These are phyloP conservation scores for Apamea monoglypha DNA, from an alignment of 2,888 invertebrate genomes.

Conservation along the genomic window DNA sequence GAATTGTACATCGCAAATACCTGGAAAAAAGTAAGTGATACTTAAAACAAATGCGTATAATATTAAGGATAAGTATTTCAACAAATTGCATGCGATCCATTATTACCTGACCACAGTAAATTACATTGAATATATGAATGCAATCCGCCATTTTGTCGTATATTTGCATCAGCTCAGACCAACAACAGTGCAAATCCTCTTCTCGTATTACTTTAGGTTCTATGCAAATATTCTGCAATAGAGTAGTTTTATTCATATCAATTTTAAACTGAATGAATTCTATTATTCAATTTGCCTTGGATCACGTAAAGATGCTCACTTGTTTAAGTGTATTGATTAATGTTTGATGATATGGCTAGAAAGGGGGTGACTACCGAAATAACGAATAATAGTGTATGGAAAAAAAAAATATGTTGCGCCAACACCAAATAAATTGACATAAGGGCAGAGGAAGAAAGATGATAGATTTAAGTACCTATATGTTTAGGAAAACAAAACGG, in stretches of 20 bases:
- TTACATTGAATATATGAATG: constrained; percentile 77
- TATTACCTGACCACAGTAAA: constrained; percentile 78
- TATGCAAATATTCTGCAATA: constrained; percentile 40
- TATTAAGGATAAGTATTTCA: neutral
- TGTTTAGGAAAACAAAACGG: neutral
- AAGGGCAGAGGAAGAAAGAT: neutral
- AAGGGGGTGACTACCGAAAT: too few species aligned
- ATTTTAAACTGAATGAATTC: neutral
- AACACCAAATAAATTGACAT: neutral
- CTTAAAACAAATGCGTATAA: neutral
- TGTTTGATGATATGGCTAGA: too few species aligned
- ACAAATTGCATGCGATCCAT: neutral
- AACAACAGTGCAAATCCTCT: constrained; percentile 70
- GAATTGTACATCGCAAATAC: constrained; percentile 77
- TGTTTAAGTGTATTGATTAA: neutral
- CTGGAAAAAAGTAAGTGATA: constrained; percentile 66
- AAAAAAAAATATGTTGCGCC: neutral
- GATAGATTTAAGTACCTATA: neutral
- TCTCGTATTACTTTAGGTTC: constrained; percentile 62
- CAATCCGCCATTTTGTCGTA: constrained; percentile 81
- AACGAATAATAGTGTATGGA: too few species aligned
- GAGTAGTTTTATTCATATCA: neutral
- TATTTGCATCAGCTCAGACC: constrained; percentile 83
- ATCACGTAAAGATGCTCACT: neutral
- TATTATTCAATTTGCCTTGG: neutral